Evolutionary conservation across 1,140 invertebrate species (phyloP), one percentile per base, ranked within the genome.

Genomic region (Lordiphosa clarofinis): DNA sequence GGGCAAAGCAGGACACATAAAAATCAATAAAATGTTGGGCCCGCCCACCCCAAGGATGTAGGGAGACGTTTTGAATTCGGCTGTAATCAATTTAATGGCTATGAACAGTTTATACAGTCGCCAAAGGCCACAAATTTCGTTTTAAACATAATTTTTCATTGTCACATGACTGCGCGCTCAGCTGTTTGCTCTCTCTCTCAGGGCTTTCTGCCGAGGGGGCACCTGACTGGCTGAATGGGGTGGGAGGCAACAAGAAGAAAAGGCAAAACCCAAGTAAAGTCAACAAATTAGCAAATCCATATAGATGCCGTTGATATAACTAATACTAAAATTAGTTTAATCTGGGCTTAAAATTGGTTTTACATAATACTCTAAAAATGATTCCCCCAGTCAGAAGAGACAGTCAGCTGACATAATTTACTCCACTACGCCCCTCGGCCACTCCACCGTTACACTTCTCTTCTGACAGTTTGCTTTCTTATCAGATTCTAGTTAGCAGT

Each of bases 111-210:
- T 3, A 6, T 4, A 8, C 13, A 49, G 36, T 21, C 31, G 37
- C 37, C 40, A 39, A 44, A 28, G 36, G 10, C 11, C 31, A 40
- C 15, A 50, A 62, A 75, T 59, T 56, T 37, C 37, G 36, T 44
- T 31, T 44, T 64, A 73, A 31, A 31, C 58, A 64, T 40, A 82
- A 82, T 78, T 82, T 82, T 82, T 82, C 73, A 43, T 38, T 61
- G 78, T 82, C 78, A 82, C 78, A 82, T 82, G 78, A 82, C 78
- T 72, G 28, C 57, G 52, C 42, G 56, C 73, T 81, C 78, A 79
- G 74, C 74, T 79, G 74, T 79, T 79, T 70, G 75, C 74, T 58
- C 46, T 73, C 28, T 28, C 73, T 31, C 28, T 31, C 28, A 31
- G 1, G 28, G 28, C 28, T 46, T 11, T 31, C 24, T 21, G 43